Evolutionary conservation across 1,140 invertebrate genomes (phyloP).

Genomic region (Drosophila bifasciata): DNA sequence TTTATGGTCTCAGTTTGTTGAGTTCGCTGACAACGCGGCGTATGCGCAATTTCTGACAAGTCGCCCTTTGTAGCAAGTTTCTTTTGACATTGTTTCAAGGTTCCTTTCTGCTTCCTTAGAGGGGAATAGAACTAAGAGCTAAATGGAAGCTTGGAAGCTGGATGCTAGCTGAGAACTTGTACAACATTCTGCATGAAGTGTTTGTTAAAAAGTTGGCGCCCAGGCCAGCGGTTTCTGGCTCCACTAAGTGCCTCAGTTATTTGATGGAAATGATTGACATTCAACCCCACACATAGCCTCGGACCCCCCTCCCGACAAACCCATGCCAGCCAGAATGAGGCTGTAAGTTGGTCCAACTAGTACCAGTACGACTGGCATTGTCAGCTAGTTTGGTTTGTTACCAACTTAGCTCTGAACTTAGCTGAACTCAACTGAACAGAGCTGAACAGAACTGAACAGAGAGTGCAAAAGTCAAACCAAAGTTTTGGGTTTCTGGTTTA

Average conservation of each 20-base stretch:
- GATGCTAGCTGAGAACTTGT: constrained; percentile 20
- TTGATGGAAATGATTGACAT: constrained; percentile 51
- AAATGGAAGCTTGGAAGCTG: no score
- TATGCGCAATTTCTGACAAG: constrained; percentile 61
- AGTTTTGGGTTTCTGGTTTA: constrained; percentile 31
- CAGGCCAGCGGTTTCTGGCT: constrained; percentile 21
- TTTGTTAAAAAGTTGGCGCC: constrained; percentile 44
- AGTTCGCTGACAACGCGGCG: constrained; percentile 48
- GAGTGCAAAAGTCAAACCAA: constrained; percentile 41
- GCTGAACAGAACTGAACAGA: constrained; percentile 20
- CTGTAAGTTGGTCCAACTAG: constrained; percentile 24
- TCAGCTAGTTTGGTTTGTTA: constrained; percentile 24
- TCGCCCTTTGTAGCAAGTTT: constrained; percentile 56
- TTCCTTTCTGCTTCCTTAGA: background rate
- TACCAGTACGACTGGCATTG: background rate
- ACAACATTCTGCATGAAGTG: constrained; percentile 50
- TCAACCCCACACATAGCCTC: no score
- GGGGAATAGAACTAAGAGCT: background rate
- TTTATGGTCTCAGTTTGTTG: constrained; percentile 46
- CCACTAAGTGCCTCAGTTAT: constrained; percentile 46
- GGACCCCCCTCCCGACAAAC: constrained; percentile 3
- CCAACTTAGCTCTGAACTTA: constrained; percentile 3
- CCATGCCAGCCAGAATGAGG: background rate
- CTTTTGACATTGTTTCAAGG: constrained; percentile 57
- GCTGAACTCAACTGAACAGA: constrained; percentile 23